These are phyloP conservation scores for Oceanites oceanicus DNA, from an alignment of 2,113 vertebrate genomes.

Conservation along the genomic window DNA sequence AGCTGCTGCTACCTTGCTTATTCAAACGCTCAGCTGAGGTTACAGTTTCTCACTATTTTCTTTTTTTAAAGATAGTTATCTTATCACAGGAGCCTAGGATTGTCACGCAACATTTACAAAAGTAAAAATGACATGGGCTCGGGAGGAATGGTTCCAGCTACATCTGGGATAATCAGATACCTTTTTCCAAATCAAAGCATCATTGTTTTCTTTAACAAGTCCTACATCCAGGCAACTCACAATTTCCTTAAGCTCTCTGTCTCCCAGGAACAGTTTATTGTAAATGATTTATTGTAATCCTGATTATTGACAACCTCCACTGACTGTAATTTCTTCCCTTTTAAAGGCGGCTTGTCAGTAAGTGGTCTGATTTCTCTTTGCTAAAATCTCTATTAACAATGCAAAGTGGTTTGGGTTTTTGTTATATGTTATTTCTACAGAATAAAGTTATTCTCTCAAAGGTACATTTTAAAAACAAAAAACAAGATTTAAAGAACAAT, in stretches of 20 bases:
- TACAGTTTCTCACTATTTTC: constrained; percentile 32
- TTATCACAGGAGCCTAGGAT: neutral
- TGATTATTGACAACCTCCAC: neutral
- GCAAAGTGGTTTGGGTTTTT: neutral
- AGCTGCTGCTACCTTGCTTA: constrained; percentile 42
- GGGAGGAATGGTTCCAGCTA: constrained; percentile 47
- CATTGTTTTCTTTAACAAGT: constrained; percentile 35
- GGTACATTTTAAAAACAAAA: neutral
- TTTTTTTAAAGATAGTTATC: neutral
- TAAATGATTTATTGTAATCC: constrained; percentile 9
- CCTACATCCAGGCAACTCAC: neutral
- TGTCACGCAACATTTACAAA: constrained; percentile 78
- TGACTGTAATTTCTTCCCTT: neutral
- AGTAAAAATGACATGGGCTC: constrained; percentile 12
- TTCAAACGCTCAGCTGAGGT: constrained; percentile 44
- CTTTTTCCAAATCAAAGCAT: constrained; percentile 33
- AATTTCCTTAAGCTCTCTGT: neutral
- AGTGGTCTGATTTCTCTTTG: neutral
- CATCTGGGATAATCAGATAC: constrained; percentile 35
- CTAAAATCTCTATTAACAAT: neutral
- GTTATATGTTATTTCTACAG: neutral
- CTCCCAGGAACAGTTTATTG: neutral
- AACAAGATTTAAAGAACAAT: neutral
- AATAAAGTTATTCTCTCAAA: neutral
- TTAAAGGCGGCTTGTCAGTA: neutral